Base-by-base conservation (phyloP, 2,113 vertebrate species). In the Acanthochromis polyacanthus region DNA sequence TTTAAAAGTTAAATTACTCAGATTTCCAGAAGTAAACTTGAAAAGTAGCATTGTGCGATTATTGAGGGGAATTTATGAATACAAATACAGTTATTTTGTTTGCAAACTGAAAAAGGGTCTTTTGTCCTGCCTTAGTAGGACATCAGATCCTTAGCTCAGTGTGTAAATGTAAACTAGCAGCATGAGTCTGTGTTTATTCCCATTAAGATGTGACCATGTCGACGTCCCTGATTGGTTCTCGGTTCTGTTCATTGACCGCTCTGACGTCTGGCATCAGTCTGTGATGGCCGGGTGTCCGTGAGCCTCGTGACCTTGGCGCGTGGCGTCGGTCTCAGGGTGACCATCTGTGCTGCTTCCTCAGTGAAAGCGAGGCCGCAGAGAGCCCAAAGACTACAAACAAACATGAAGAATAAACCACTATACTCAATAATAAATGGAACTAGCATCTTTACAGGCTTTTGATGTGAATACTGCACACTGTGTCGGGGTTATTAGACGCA, bases 321-420 rank as follows among this genome's bases (percentile, higher is more conserved):
- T 15, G 28, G 20, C 23, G 72, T 15, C 4, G 36, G 22, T 90
- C 84, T 89, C 75, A 68, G 75, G 74, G 81, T 16, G 91, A 73
- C 93, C 94, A 93, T 94, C 93, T 94, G 94, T 85, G 75, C 63
- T 40, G 78, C 73, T 60, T 78, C 74, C 65, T 81, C 75, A 25
- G 22, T 80, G 19, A 48, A 38, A 57, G 75, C 10, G 4, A 67
- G 48, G 60, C 70, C 25, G 67, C 17, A 9, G 19, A 75, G 55
- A 80, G 25, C 58, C 32, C 56, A 11, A 69, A 57, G 78, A 63
- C 61, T 55, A 38, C 52, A 71, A 70, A 69, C 20, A 64, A 71
- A 71, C 69, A 65, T 1, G n/a, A 56, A 66, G 63, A 10, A 46
- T 25, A 50, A 58, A 48, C 15, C 10, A 53, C 3, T 0, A 23